Conservation (phyloP, 1,140 invertebrate genomes). For the Drosophila navojoa region DNA sequence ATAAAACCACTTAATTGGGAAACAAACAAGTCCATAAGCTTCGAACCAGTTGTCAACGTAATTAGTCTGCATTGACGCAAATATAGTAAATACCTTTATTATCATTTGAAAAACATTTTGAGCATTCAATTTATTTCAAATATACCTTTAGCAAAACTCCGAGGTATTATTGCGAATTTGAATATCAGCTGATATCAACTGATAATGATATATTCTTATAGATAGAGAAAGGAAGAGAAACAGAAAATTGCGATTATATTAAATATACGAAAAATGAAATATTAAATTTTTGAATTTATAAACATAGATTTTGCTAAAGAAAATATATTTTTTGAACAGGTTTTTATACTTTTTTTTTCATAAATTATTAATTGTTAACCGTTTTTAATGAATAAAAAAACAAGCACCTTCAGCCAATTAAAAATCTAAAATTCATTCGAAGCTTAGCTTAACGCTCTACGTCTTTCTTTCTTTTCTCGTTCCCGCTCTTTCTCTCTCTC, state of each 20-base stretch:
- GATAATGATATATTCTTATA: too few species aligned
- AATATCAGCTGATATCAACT: too few species aligned
- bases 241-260: too few species aligned
- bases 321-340: not conserved
- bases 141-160: not conserved
- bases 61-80: constrained; percentile 19
- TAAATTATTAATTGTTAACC: not conserved
- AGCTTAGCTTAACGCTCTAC: constrained; percentile 18
- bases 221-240: too few species aligned
- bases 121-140: not conserved
- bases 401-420: not conserved
- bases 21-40: constrained; percentile 30
- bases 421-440: not conserved
- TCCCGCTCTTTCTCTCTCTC: not conserved
- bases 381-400: constrained; percentile 6
- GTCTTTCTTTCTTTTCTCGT: constrained; percentile 17
- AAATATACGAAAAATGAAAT: too few species aligned
- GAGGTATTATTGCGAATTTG: too few species aligned
- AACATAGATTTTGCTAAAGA: not conserved
- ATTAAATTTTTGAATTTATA: not conserved
- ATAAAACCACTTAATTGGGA: constrained; percentile 5
- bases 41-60: constrained; percentile 38
- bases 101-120: not conserved
- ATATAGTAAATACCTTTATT: constrained; percentile 13
- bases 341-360: too few species aligned